These are phyloP conservation scores for Ianthella basta DNA, from an alignment of 37 sponge, comb jelly and placozoan genomes.

Conservation along the genomic window DNA sequence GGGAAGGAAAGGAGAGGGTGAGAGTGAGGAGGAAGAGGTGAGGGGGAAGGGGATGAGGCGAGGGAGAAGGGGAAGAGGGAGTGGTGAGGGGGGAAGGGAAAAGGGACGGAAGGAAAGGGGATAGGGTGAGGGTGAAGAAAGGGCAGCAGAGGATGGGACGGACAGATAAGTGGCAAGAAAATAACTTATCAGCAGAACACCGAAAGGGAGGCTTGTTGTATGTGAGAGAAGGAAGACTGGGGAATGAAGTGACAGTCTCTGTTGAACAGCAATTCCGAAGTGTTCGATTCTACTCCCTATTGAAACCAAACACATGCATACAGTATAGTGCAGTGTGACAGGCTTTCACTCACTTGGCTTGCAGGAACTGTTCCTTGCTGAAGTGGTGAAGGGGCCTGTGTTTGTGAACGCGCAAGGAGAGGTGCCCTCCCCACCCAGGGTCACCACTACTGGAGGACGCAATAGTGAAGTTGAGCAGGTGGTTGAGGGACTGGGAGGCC, in stretches of 20 bases:
- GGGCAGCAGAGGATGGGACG: not conserved
- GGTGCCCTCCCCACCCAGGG: not conserved
- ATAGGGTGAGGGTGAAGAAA: too few species aligned
- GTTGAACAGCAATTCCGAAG: too few species aligned
- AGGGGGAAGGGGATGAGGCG: too few species aligned
- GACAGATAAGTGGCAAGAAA: not conserved
- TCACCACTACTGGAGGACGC: slow-evolving; percentile 26
- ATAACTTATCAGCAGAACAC: not conserved
- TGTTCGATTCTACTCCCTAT: too few species aligned
- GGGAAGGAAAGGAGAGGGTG: not conserved
- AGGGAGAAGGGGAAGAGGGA: too few species aligned
- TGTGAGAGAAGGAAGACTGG: not conserved
- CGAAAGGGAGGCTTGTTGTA: not conserved
- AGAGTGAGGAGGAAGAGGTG: not conserved
- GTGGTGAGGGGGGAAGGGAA: too few species aligned
- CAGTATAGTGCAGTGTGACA: not conserved
- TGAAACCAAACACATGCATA: not conserved
- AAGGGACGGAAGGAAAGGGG: too few species aligned
- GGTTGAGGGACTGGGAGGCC: slow-evolving; percentile 65
- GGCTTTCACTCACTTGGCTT: slow-evolving; percentile 72
- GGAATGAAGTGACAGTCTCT: too few species aligned
- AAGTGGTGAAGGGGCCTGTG: slow-evolving; percentile 17
- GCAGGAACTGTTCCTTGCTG: slow-evolving; percentile 87
- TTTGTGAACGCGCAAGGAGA: not conserved
- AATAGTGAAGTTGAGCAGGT: slow-evolving; percentile 81